Base-by-base conservation (phyloP, 2,113 vertebrate species). In the Otocyon megalotis region DNA sequence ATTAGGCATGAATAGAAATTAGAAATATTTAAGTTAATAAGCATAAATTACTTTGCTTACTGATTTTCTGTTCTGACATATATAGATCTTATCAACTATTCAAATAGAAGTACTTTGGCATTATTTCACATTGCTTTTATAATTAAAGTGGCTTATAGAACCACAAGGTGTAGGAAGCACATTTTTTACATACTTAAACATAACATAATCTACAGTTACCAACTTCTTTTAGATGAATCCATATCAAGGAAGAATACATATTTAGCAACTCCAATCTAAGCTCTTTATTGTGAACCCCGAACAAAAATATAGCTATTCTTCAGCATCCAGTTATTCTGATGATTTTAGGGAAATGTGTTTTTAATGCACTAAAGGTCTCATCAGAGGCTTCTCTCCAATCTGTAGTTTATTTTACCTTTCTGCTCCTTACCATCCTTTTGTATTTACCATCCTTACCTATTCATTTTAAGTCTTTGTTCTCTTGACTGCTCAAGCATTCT, bases 21-120 rank as follows among this genome's bases (percentile, higher is more conserved):
- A 77, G 48, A 96, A 97, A 95, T 79, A 91, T 81, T 92, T 79
- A 93, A 91, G 54, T 80, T 80, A 97, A 88, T 90, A 94, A 94
- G 22, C 32, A 87, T 67, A 96, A 94, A 93, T 93, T 77, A 93
- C 5, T 95, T 92, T n/a, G 50, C 24, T 93, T 93, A 63, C 53
- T 88, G 54, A 90, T 93, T 93, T 94, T 86, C 76, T 85, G 4
- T 8, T 63, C 10, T 93, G 54, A 88, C 30, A 86, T 85, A 87
- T 67, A 94, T 22, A 91, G n/a, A 94, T 79, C 5, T 88, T 84
- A 93, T 93, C n/a, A 88, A 77, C 8, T 82, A 53, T 80, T 97
- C 60, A 87, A 76, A 79, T 54, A 95, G 43, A 92, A 62, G 5
- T 92, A 14, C 48, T 87, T 85, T 0, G 28, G 37, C n/a, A 76